phyloP scores from a whole-genome alignment of 2,113 vertebrate genomes.

The Psettodes erumei region DNA sequence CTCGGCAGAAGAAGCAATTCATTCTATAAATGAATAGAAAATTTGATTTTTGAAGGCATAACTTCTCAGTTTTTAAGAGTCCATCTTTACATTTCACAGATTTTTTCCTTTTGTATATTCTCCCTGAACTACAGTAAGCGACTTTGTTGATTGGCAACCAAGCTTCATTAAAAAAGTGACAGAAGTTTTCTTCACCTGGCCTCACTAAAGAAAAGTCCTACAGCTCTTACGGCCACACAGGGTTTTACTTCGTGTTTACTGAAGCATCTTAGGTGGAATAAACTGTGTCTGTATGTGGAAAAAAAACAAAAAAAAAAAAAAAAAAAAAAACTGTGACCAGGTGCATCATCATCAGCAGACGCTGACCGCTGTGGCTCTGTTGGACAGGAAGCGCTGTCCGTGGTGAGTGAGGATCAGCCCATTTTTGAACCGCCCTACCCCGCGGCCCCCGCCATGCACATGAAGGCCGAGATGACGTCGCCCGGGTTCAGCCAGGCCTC shows the following conservation, averaged over 20 bases:
- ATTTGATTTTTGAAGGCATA: background rate
- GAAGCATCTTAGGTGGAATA: background rate
- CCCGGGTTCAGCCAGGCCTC: slow-evolving; percentile 76
- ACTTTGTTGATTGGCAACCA: background rate
- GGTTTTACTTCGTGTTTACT: background rate
- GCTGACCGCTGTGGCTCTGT: slow-evolving; percentile 48
- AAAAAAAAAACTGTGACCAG: slow-evolving; percentile 31
- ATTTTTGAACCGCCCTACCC: slow-evolving; percentile 83
- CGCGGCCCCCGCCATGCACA: slow-evolving; percentile 78
- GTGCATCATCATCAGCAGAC: slow-evolving; percentile 8
- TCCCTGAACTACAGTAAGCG: background rate
- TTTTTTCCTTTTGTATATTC: background rate
- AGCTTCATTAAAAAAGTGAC: background rate
- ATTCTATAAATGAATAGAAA: background rate
- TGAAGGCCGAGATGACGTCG: slow-evolving; percentile 83
- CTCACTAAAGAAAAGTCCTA: background rate
- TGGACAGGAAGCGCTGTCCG: slow-evolving; percentile 86
- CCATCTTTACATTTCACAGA: background rate
- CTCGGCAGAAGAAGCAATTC: background rate
- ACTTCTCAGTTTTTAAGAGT: background rate
- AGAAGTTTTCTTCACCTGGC: background rate
- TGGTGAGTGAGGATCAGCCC: slow-evolving; percentile 87
- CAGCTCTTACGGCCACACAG: background rate
- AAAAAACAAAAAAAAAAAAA: background rate
- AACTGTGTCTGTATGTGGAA: background rate